Base-by-base conservation (phyloP, 1,140 invertebrate species). In the Drosophila pruinosa region DNA sequence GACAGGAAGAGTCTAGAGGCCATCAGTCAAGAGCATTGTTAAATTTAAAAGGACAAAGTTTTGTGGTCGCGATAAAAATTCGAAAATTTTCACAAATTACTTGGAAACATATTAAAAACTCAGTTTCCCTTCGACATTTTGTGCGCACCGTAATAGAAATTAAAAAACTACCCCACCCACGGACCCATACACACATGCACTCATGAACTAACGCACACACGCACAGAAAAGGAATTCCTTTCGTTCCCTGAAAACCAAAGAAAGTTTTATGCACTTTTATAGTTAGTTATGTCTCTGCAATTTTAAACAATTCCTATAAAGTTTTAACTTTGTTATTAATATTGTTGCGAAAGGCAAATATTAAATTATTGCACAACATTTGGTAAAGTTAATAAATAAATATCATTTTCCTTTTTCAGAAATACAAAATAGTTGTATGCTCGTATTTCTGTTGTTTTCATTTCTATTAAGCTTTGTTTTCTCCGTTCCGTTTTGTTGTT, bases 71-170 rank as follows among this genome's bases (percentile, higher is more conserved):
- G 77, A 86, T 85, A 86, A 77, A 86, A 85, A 85, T 88, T 74
- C 70, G 80, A 72, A 81, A 85, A 86, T 86, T 77, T 71, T 69
- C 69, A 81, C 73, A 86, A 85, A 86, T 85, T 85, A 81, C 81
- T 81, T 77, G 74, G n/a, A 85, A 83, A 86, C 81, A 85, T 77
- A 85, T 85, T 86, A 86, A 80, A 76, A 75, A 47, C 39, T 48
- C 59, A 53, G 58, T 47, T 58, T 12, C 5, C 31, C 26, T 17
- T 21, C 10, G 24, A 72, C 71, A 63, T 39, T 72, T 71, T 75
- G 77, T 26, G 8, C 69, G 70, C 70, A 85, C 76, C 43, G 72
- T 79, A 72, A 58, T 52, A 57, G 56, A 85, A 77, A 86, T 80
- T 80, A 86, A 86, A 80, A 76, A 62, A 53, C 39, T 31, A 21